Base-by-base conservation (phyloP, 2,797 vertebrate species). In the Poecilia gillii region DNA sequence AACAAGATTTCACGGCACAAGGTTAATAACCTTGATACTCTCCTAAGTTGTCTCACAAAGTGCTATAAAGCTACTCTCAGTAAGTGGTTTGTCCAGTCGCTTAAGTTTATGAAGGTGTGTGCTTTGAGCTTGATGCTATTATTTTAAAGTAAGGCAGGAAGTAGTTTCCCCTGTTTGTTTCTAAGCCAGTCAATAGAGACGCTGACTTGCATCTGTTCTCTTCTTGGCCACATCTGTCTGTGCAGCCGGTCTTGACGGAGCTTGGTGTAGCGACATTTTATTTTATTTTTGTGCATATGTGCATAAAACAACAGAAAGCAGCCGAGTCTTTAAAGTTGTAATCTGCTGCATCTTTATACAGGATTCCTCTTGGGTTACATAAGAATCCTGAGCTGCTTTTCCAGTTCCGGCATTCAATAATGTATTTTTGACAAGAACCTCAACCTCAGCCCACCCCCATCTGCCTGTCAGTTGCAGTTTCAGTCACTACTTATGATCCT, bases 401-500 rank as follows among this genome's bases (percentile, higher is more conserved):
- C 23, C 4, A 45, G 68, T 46, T 28, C 68, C 25, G 43, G 43
- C 43, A 28, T 71, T 71, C 41, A 28, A 46, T 71, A 46, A 46
- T 71, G 41, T 46, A 71, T 71, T 75, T 85, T 88, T 76, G 86
- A 81, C 85, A 79, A 66, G 77, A 79, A 64, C 64, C 77, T 53
- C 25, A 4, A 76, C 77, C 72, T 55, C 77, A 71, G 13, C 84
- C 84, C 66, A 51, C 80, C 73, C 75, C 81, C 80, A 74, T 90
- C 89, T 89, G 83, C 84, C 86, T 87, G 85, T 93, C 90, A 83
- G 79, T 89, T 81, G 82, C 86, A 84, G 79, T 93, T 93, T 93
- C 81, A 91, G 85, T 90, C 91, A 82, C 85, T 90, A 87, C 82
- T 85, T 73, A 53, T 78, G 80, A 77, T 90, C 74, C 77, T 74